phyloP scores from a whole-genome alignment of 1,140 invertebrate genomes.

The Drosophila persimilis region DNA sequence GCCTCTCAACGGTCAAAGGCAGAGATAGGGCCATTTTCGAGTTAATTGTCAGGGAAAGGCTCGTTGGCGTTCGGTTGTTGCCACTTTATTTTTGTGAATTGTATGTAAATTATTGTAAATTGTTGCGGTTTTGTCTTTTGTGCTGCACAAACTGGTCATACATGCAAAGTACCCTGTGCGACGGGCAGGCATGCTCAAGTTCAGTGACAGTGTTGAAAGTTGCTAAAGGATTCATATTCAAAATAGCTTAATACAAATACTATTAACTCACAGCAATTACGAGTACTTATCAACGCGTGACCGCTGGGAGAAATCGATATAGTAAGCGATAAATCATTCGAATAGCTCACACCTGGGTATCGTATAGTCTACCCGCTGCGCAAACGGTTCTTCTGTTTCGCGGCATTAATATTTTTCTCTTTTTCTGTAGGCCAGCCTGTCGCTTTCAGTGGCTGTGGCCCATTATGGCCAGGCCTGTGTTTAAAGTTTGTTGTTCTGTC shows the following conservation, averaged over 20 bases:
- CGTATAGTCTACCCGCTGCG: no score
- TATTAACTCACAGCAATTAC: no score
- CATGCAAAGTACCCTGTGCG: slow-evolving; percentile 2
- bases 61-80: slow-evolving; percentile 27
- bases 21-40: slow-evolving; percentile 44
- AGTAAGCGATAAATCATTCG: no score
- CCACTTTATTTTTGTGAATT: slow-evolving; percentile 57
- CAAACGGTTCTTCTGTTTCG: no score
- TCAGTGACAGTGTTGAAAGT: background rate
- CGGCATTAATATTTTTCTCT: background rate
- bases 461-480: slow-evolving; percentile 28
- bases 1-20: slow-evolving; percentile 19
- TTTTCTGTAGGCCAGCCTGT: slow-evolving; percentile 11
- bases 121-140: slow-evolving; percentile 60
- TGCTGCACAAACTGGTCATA: slow-evolving; percentile 7
- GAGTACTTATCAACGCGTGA: no score
- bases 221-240: background rate
- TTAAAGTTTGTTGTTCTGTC: slow-evolving; percentile 9
- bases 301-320: no score
- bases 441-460: slow-evolving; percentile 26
- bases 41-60: slow-evolving; percentile 66
- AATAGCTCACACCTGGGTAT: no score
- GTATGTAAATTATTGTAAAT: slow-evolving; percentile 74
- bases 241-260: no score
- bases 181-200: background rate